Percentiles rank a stretch among this genome's conserved stretches.
These are phyloP conservation scores for Eubasilissa regina DNA, from an alignment of 1,140 invertebrate genomes.

Conservation along the genomic window DNA sequence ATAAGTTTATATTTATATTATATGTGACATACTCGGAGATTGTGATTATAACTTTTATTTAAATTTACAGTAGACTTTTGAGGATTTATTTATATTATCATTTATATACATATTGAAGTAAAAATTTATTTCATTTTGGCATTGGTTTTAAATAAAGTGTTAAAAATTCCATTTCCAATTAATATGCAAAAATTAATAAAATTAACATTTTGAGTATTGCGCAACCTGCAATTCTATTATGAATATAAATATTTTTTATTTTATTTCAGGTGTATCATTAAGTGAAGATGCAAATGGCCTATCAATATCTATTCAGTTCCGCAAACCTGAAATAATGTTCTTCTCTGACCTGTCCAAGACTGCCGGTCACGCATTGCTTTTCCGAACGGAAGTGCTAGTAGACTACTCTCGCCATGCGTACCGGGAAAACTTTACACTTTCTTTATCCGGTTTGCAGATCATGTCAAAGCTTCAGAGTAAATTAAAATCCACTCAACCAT, in stretches of 20 bases:
- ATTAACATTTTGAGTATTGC: no score
- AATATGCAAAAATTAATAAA: no score
- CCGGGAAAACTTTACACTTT: constrained; percentile 78
- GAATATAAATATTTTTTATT: no score
- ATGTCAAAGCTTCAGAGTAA: constrained; percentile 73
- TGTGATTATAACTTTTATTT: no score
- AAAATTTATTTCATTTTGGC: no score
- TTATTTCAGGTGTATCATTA: constrained; percentile 64
- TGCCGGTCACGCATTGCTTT: constrained; percentile 81
- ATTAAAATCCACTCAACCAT: constrained; percentile 71
- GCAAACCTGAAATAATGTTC: constrained; percentile 86
- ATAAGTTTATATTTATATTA: no score
- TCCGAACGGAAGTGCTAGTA: constrained; percentile 82
- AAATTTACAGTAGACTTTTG: no score
- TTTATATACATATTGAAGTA: no score
- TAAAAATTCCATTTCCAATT: no score
- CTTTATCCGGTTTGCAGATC: constrained; percentile 79
- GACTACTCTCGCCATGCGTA: constrained; percentile 81
- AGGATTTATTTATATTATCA: no score
- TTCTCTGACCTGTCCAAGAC: constrained; percentile 79
- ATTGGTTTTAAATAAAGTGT: no score
- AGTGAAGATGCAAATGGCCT: constrained; percentile 72
- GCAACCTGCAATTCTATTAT: not conserved
- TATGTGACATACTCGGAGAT: no score
- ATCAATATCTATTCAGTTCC: constrained; percentile 80